A percentile compares a stretch with the other conserved stretches of the same genome.
Conservation (phyloP, 1,140 invertebrate species). For the Oedothorax gibbosus region DNA sequence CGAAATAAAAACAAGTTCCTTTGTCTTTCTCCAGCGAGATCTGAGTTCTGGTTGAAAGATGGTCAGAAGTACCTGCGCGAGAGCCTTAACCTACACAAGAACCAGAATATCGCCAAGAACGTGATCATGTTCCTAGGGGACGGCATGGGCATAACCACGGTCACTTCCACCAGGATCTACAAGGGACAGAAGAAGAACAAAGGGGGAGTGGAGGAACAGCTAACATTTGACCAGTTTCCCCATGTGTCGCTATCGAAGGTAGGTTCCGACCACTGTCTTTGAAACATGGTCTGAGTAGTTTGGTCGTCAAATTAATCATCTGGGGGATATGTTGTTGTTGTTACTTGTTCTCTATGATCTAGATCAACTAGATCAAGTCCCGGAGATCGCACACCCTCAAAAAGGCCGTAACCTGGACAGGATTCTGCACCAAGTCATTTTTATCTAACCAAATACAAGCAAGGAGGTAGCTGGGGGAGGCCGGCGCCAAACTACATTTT, state of each 20-base stretch:
- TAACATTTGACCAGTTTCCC: conserved; percentile 86
- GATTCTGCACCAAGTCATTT: too few relatives aligned
- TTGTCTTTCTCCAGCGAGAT: background rate
- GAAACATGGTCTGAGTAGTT: too few relatives aligned
- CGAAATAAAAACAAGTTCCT: too few relatives aligned
- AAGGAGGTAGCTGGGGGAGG: too few relatives aligned
- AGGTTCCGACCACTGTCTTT: background rate
- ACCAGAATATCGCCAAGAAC: conserved; percentile 80
- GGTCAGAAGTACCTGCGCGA: conserved; percentile 74
- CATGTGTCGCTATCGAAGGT: conserved; percentile 87
- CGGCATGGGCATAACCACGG: conserved; percentile 91
- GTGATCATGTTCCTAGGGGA: conserved; percentile 93
- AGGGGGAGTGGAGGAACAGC: conserved; percentile 75
- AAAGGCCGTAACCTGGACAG: too few relatives aligned
- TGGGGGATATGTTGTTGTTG: too few relatives aligned
- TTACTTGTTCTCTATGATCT: too few relatives aligned
- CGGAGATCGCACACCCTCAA: too few relatives aligned
- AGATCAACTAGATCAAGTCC: too few relatives aligned
- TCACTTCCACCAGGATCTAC: conserved; percentile 81
- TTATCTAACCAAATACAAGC: too few relatives aligned
- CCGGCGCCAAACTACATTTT: too few relatives aligned
- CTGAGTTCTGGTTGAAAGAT: conserved; percentile 71
- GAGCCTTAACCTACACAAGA: conserved; percentile 72
- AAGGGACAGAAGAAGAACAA: conserved; percentile 71
- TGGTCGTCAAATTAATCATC: too few relatives aligned